A percentile compares a stretch with the other conserved stretches of the same genome.
Evolutionary conservation across 2,888 invertebrate species (phyloP).

Genomic region (Nomada fucata): DNA sequence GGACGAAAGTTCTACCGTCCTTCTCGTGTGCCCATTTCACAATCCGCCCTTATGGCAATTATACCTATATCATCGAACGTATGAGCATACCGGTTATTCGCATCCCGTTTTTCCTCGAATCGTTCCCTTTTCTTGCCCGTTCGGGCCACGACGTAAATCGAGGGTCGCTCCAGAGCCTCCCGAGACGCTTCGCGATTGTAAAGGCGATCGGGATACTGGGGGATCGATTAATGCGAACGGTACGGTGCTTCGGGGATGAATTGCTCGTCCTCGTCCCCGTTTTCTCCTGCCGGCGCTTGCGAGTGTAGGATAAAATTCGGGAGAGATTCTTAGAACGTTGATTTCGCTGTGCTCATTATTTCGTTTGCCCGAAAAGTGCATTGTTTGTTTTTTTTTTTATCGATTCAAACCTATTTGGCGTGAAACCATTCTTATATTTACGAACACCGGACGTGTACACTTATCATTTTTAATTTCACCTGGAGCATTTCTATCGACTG

Average conservation of each 20-base stretch:
- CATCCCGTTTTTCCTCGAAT: background rate
- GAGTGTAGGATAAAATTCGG: background rate
- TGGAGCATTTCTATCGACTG: no score
- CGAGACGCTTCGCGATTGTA: conserved; percentile 21
- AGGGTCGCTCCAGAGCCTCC: conserved; percentile 13
- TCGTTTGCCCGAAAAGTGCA: no score
- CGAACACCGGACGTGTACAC: no score
- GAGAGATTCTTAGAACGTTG: no score
- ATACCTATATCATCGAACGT: conserved; percentile 48
- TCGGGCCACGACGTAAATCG: conserved; percentile 14
- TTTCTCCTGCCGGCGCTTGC: background rate
- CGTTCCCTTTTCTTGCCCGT: background rate
- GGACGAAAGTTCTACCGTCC: conserved; percentile 52
- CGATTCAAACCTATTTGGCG: no score
- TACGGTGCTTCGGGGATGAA: background rate
- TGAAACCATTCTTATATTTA: no score
- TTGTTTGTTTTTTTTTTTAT: no score
- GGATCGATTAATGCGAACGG: conserved; percentile 25
- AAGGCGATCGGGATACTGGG: conserved; percentile 9
- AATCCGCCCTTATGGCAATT: conserved; percentile 54
- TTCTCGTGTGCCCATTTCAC: background rate
- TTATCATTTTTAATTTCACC: no score
- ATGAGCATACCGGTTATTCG: conserved; percentile 28
- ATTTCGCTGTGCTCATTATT: no score
- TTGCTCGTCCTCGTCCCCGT: background rate